Conservation (phyloP, 2,888 invertebrate genomes). For the Anarsia innoxiella region DNA sequence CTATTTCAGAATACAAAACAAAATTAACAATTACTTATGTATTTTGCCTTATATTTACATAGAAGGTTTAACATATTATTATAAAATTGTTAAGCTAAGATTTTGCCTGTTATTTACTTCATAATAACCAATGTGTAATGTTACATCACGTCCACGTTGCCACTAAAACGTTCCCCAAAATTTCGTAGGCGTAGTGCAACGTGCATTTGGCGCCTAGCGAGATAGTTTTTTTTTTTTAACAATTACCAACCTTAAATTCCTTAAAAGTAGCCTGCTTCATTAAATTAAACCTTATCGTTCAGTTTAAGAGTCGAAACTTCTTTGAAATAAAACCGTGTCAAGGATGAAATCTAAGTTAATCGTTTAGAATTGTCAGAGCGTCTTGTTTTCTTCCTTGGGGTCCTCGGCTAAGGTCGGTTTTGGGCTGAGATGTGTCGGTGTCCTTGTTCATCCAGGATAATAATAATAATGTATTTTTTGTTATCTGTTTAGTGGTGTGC, state of each 20-base stretch:
- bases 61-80: no score
- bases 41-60: no score
- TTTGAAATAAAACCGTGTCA: constrained; percentile 20
- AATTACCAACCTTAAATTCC: constrained; percentile 66
- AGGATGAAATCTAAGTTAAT: constrained; percentile 65
- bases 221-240: constrained; percentile 59
- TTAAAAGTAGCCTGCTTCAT: constrained; percentile 14
- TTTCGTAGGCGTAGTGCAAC: constrained; percentile 52
- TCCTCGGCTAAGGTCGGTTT: constrained; percentile 27
- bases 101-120: no score
- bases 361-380: constrained; percentile 28
- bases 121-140: constrained; percentile 22
- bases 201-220: constrained; percentile 67
- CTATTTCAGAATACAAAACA: no score
- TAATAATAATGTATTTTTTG: constrained; percentile 73
- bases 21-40: no score
- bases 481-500: constrained; percentile 58
- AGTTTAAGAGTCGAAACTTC: constrained; percentile 26
- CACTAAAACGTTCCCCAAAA: constrained; percentile 44
- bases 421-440: constrained; percentile 24
- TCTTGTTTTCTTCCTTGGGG: constrained; percentile 19
- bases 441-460: constrained; percentile 54
- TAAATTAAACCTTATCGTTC: constrained; percentile 28
- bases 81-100: no score
- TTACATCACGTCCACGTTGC: constrained; percentile 28